A percentile compares a stretch with the other conserved stretches of the same genome.
These are phyloP conservation scores for Tragulus kanchil DNA, from an alignment of 2,113 vertebrate species.

Conservation along the genomic window DNA sequence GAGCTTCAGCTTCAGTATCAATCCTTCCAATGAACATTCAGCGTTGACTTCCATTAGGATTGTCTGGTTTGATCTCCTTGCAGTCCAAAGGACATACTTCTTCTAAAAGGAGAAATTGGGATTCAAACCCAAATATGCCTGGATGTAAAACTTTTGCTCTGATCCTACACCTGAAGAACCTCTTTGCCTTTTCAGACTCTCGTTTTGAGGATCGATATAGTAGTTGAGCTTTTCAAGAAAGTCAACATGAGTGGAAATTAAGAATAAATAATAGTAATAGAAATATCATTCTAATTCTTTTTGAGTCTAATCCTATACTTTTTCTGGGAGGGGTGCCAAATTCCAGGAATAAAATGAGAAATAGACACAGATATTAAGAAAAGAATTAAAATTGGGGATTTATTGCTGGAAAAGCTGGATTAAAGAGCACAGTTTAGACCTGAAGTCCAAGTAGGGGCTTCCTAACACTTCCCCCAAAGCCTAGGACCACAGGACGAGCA, in stretches of 20 bases:
- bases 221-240: too few relatives aligned
- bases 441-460: neutral
- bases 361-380: neutral
- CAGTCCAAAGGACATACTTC: neutral
- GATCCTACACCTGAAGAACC: neutral
- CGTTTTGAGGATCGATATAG: neutral
- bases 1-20: neutral
- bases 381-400: neutral
- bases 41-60: neutral
- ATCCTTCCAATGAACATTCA: neutral
- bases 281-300: constrained; percentile 17
- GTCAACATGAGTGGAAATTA: neutral
- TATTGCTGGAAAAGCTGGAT: neutral
- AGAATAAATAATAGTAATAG: constrained; percentile 20
- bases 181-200: neutral
- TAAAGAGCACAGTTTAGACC: neutral
- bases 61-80: neutral
- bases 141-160: neutral
- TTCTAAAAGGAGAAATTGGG: neutral
- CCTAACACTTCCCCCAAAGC: neutral
- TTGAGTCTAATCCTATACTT: neutral
- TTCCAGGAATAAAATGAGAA: constrained; percentile 37
- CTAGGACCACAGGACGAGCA: neutral
- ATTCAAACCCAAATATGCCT: constrained; percentile 4
- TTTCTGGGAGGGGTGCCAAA: neutral